Conservation (phyloP, 1,140 invertebrate species). For the Bombus turneri region DNA sequence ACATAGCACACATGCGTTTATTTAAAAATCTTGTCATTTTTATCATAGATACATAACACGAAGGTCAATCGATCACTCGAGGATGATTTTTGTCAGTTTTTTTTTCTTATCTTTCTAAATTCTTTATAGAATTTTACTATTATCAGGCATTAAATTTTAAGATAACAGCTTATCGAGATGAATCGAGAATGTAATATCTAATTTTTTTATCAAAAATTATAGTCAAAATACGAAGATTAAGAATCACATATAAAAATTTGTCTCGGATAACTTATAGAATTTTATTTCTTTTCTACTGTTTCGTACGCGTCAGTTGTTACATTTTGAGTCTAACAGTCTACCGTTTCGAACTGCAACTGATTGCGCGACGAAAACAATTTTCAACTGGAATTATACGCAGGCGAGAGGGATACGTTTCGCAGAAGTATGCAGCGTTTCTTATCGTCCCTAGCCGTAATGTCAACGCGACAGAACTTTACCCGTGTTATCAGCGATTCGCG, state of each 20-base stretch:
- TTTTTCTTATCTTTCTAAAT: background rate
- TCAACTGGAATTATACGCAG: slow-evolving; percentile 26
- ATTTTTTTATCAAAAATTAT: no score
- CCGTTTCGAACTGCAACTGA: background rate
- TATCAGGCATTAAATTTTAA: background rate
- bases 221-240: no score
- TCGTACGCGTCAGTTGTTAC: background rate
- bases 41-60: background rate
- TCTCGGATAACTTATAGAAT: background rate
- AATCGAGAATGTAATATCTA: no score
- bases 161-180: no score
- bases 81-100: background rate
- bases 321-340: background rate
- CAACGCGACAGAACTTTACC: slow-evolving; percentile 9
- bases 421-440: slow-evolving; percentile 31
- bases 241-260: no score
- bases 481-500: background rate
- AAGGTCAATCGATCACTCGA: background rate
- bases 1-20: background rate
- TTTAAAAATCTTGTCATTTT: background rate
- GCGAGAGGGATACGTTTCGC: background rate
- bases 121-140: background rate
- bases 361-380: background rate
- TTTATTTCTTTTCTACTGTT: no score
- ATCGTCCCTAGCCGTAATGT: slow-evolving; percentile 30